Base-by-base conservation (phyloP, 2,888 invertebrate species). In the Drosophila austrosaltans region DNA sequence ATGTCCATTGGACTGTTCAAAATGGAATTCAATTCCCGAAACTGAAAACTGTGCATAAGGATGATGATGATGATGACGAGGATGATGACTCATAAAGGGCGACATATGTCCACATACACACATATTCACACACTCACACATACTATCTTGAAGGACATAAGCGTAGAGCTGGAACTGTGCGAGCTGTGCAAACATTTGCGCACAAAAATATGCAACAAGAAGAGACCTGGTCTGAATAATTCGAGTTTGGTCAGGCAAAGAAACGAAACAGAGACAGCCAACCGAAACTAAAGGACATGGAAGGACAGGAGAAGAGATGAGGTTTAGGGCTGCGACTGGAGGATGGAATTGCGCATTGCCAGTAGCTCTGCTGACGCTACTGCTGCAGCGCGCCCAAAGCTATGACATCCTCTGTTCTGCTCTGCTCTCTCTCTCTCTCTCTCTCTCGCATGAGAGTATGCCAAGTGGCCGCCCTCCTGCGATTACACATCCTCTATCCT, bases 121-220 rank as follows among this genome's bases (percentile, higher is more conserved):
- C 61, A 42, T 22, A 25, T 6, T 4, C 53, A 39, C 30, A 62
- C 62, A 65, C 60, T 63, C 39, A 65, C 28, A 53, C 57, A 40
- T 65, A 62, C 66, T 65, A 87, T 81, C 87, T 78, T 78, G 71
- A 30, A 59, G 63, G 63, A 59, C 74, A 72, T 71, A 67, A 68
- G 59, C 75, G 82, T 48, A 48, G 48, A 48, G 25, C 10, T 48
- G 48, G 72, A 75, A 64, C 73, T 75, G 61, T 48, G 54, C 65
- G 73, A 78, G 75, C 82, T 82, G 76, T 81, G 82, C 78, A 87
- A 89, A 89, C 84, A 84, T 89, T 87, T 87, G 87, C 81, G 82
- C 87, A 84, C 74, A 76, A 87, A 89, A 89, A 78, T 87, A 87
- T 87, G 86, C 87, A 82, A 81, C 87, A 82, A 83, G 48, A 48